phyloP scores from a whole-genome alignment of 1,140 invertebrate species.

The Camponotus pennsylvanicus region DNA sequence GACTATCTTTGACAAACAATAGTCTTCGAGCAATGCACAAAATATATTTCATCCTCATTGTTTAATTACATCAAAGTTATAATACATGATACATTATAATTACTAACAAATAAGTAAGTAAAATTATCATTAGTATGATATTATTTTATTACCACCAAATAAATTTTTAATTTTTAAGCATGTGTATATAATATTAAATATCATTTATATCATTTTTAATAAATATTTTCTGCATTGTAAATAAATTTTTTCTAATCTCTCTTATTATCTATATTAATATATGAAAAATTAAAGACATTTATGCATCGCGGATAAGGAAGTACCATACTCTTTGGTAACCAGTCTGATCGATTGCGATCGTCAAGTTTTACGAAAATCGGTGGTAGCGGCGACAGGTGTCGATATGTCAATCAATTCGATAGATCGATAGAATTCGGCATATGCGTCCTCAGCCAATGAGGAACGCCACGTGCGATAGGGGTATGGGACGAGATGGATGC shows the following conservation, averaged over 20 bases:
- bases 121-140: background rate
- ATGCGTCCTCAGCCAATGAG: conserved; percentile 42
- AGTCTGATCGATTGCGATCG: conserved; percentile 5
- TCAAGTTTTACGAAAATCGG: conserved; percentile 59
- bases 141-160: background rate
- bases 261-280: background rate
- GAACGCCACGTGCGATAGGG: conserved; percentile 32
- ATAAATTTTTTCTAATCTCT: background rate
- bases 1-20: background rate
- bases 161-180: background rate
- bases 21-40: conserved; percentile 5
- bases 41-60: conserved; percentile 17
- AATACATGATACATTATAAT: background rate
- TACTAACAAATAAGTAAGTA: background rate
- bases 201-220: background rate
- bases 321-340: background rate
- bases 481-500: conserved; percentile 29
- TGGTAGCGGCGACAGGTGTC: conserved; percentile 53
- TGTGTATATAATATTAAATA: background rate
- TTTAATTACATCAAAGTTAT: conserved; percentile 19
- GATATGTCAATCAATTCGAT: conserved; percentile 66
- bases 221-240: background rate
- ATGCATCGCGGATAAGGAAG: background rate
- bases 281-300: conserved; percentile 18
- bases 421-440: conserved; percentile 47